These are phyloP conservation scores for Pachymerium ferrugineum DNA, from an alignment of 2,888 invertebrate species.

Conservation along the genomic window DNA sequence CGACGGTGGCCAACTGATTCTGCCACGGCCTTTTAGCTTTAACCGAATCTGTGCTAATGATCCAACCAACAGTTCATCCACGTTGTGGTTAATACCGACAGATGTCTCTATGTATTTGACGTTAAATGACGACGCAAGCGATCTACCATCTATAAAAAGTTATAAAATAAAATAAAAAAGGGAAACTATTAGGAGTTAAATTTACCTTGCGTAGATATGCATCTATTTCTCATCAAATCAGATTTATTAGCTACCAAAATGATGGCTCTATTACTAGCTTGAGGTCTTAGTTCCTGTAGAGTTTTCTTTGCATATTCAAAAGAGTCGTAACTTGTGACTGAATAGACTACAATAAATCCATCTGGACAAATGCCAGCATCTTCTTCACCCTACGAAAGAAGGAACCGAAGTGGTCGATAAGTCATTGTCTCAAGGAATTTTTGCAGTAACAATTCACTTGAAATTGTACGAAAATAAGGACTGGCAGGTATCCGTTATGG, in stretches of 20 bases:
- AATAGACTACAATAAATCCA: conserved; percentile 83
- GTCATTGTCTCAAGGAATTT: not conserved
- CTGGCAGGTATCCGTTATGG: not conserved
- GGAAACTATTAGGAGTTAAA: not conserved
- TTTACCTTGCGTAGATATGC: conserved; percentile 44
- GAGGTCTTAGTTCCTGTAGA: conserved; percentile 59
- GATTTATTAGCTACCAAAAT: conserved; percentile 48
- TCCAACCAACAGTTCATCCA: conserved; percentile 90
- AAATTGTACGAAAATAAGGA: too few relatives aligned
- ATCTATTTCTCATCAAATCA: conserved; percentile 47
- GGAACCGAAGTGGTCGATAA: not conserved
- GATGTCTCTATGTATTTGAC: conserved; percentile 94
- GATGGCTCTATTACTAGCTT: conserved; percentile 51
- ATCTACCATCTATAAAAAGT: conserved; percentile 79
- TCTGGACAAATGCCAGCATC: conserved; percentile 51
- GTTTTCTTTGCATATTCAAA: conserved; percentile 77
- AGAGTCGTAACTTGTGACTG: conserved; percentile 83
- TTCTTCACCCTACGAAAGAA: not conserved
- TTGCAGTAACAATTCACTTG: too few relatives aligned
- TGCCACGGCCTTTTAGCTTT: conserved; percentile 51
- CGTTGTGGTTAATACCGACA: conserved; percentile 93
- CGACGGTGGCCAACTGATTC: conserved; percentile 42
- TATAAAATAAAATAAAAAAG: not conserved
- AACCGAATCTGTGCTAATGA: conserved; percentile 84
- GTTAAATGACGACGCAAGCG: conserved; percentile 81